Percentiles rank a stretch among this genome's conserved stretches.
Evolutionary conservation across 2,797 vertebrate species (phyloP).

Genomic region (Fratercula arctica): DNA sequence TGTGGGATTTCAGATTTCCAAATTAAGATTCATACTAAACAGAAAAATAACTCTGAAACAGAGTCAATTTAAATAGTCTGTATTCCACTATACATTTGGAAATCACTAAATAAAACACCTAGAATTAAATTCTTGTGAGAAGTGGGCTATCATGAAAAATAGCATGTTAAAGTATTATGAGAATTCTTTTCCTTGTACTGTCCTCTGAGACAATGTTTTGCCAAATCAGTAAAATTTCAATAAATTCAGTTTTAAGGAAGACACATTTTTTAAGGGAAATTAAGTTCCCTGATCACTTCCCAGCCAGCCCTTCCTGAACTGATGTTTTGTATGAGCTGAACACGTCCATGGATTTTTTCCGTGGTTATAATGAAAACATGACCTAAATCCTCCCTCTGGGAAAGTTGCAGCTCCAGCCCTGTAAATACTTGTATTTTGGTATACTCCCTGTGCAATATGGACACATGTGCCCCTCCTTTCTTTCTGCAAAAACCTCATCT

Average conservation of each 20-base stretch:
- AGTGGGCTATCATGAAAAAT: not conserved
- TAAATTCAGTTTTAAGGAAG: not conserved
- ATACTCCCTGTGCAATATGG: not conserved
- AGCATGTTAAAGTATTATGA: not conserved
- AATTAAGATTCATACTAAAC: not conserved
- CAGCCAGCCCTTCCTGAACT: not conserved
- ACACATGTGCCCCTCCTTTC: not conserved
- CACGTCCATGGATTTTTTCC: not conserved
- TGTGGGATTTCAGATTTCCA: not conserved
- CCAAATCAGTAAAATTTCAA: not conserved
- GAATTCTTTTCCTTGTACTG: not conserved
- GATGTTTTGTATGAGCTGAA: not conserved
- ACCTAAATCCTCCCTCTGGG: not conserved
- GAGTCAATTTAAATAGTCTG: not conserved
- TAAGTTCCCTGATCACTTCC: not conserved
- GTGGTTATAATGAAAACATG: not conserved
- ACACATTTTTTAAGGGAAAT: not conserved
- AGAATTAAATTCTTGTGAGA: not conserved
- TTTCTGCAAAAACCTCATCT: not conserved
- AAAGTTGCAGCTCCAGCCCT: not conserved
- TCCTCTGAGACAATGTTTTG: not conserved
- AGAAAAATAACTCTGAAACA: not conserved
- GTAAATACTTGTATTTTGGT: not conserved
- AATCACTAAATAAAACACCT: not conserved
- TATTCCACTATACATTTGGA: not conserved